Base-by-base conservation (phyloP, 2,113 vertebrate species). In the Pseudorhombus dupliciocellatus region DNA sequence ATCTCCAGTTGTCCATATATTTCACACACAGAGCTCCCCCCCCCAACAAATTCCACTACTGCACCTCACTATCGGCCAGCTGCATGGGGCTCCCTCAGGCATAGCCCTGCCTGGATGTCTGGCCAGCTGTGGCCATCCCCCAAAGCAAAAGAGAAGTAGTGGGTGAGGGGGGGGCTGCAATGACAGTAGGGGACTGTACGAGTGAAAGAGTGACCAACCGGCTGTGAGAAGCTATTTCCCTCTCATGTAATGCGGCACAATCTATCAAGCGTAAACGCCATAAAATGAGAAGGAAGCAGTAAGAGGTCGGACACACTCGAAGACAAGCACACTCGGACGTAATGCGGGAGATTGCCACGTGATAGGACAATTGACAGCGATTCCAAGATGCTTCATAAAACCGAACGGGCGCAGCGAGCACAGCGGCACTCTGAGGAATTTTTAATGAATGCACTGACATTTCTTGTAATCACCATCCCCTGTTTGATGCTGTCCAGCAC, bases 381-480 rank as follows among this genome's bases (percentile, higher is more conserved):
- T 70, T 83, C 77, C 54, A 44, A 70, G 79, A 81, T 46, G 77
- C 69, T 69, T 44, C 57, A 87, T 73, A 65, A 60, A 70, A 72
- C 77, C 42, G 77, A 77, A 84, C 73, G 75, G 83, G 85, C 56
- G 20, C 56, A 34, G 66, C 73, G 75, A 84, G 86, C 58, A n/a
- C 56, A 34, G 64, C 26, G 21, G 51, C 53, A 46, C 83, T 87
- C 77, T 26, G 85, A 66, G 80, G 86, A 84, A 87, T 89, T 79
- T 86, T 79, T 88, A 91, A 91, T 89, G 88, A 92, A 93, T 88
- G 85, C 81, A 56, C 66, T 92, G 90, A 91, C 91, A 90, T 93
- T 91, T 90, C 74, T 78, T 84, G 83, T 91, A 92, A 93, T 90
- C 82, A 65, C 77, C 73, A 59, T 60, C 59, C 54, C 31, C 78